A percentile compares a stretch with the other conserved stretches of the same genome.
These are phyloP conservation scores for Maniola jurtina DNA, from an alignment of 1,140 invertebrate species.

Conservation along the genomic window DNA sequence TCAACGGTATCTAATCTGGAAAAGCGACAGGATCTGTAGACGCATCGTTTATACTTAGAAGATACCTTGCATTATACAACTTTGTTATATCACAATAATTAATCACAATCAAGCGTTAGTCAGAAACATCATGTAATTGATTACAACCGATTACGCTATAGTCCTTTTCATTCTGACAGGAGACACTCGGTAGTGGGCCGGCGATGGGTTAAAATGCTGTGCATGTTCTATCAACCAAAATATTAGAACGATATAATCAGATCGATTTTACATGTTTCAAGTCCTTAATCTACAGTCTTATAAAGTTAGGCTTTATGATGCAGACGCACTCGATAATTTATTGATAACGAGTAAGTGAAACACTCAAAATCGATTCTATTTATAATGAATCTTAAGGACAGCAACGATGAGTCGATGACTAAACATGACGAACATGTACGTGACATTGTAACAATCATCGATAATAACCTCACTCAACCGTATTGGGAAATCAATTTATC, in stretches of 20 bases:
- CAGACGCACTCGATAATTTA: no score
- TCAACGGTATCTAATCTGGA: slow-evolving; percentile 64
- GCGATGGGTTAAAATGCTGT: no score
- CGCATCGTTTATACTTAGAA: slow-evolving; percentile 15
- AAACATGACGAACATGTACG: not conserved
- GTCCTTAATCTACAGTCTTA: no score
- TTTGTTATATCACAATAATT: no score
- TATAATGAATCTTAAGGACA: not conserved
- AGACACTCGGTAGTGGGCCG: no score
- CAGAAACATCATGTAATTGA: not conserved
- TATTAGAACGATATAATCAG: no score
- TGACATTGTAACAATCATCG: slow-evolving; percentile 4
- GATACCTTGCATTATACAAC: not conserved
- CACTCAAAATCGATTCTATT: not conserved
- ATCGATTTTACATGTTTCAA: no score
- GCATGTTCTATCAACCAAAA: no score
- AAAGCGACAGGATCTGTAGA: slow-evolving; percentile 44
- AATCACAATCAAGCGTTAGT: not conserved
- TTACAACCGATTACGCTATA: not conserved
- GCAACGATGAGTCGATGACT: not conserved
- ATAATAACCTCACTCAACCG: not conserved
- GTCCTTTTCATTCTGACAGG: no score
- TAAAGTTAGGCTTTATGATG: no score
- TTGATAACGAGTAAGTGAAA: no score
- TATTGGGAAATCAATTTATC: slow-evolving; percentile 12